Evolutionary conservation across 2,797 vertebrate genomes (phyloP).

Genomic region (Sebastes reedi): DNA sequence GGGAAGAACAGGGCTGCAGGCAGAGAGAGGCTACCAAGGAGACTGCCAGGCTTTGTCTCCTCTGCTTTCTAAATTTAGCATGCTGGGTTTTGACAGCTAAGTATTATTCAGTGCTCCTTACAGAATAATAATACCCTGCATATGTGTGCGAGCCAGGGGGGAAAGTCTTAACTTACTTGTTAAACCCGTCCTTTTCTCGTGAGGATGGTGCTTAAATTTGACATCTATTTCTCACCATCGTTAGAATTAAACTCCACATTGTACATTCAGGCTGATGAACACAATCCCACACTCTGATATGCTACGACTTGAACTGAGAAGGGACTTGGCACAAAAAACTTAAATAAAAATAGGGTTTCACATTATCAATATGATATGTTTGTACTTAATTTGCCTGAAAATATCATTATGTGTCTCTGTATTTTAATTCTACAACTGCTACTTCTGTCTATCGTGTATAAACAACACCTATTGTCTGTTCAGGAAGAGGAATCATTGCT

Average conservation of each 20-base stretch:
- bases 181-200: constrained; percentile 3
- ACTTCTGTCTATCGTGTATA: background rate
- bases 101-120: constrained; percentile 50
- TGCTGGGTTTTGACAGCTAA: constrained; percentile 52
- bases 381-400: background rate
- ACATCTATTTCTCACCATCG: constrained; percentile 14
- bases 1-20: constrained; percentile 57
- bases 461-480: background rate
- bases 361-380: too few species aligned
- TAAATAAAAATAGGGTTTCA: too few species aligned
- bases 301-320: background rate
- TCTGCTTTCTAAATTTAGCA: constrained; percentile 64
- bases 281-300: background rate
- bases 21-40: constrained; percentile 49
- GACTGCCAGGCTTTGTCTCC: constrained; percentile 51
- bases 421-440: background rate
- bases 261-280: background rate
- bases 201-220: constrained; percentile 7
- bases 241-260: constrained; percentile 21
- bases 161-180: constrained; percentile 9
- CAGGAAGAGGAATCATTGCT: background rate
- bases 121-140: constrained; percentile 47
- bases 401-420: background rate
- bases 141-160: constrained; percentile 8
- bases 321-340: background rate